A percentile compares a stretch with the other conserved stretches of the same genome.
Evolutionary conservation across 1,140 invertebrate species (phyloP).

Genomic region (Drosophila sproati): DNA sequence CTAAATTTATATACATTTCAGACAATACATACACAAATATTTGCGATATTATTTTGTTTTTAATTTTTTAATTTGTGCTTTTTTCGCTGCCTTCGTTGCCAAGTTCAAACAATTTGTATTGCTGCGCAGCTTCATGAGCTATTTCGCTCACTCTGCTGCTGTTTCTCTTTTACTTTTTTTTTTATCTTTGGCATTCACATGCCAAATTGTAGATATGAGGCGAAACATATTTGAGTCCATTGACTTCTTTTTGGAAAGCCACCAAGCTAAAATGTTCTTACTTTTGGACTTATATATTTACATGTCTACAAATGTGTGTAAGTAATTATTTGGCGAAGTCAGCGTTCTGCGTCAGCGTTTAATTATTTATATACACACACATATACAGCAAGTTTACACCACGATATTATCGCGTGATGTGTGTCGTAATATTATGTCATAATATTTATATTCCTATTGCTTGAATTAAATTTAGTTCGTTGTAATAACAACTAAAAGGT

Average conservation of each 20-base stretch:
- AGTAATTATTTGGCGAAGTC: background rate
- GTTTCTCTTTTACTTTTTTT: background rate
- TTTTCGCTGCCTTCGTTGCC: constrained; percentile 62
- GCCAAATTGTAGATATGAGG: constrained; percentile 14
- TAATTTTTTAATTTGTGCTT: constrained; percentile 23
- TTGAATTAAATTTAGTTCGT: background rate
- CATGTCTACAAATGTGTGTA: background rate
- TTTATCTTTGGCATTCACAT: background rate
- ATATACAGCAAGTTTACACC: background rate
- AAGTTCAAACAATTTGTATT: constrained; percentile 59
- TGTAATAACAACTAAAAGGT: too few relatives aligned
- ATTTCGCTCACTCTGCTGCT: background rate
- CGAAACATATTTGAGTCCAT: constrained; percentile 31
- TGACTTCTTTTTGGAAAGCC: constrained; percentile 29
- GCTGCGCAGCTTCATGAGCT: constrained; percentile 14
- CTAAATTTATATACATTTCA: constrained; percentile 57
- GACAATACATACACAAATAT: constrained; percentile 28
- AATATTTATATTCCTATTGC: background rate
- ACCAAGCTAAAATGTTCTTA: constrained; percentile 17
- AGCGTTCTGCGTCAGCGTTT: background rate
- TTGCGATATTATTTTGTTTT: constrained; percentile 32
- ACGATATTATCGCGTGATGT: background rate
- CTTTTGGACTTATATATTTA: constrained; percentile 5
- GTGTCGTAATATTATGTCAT: background rate
- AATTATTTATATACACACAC: background rate